Evolutionary conservation across 2,888 invertebrate species (phyloP).

Genomic region (Ceriagrion tenellum): DNA sequence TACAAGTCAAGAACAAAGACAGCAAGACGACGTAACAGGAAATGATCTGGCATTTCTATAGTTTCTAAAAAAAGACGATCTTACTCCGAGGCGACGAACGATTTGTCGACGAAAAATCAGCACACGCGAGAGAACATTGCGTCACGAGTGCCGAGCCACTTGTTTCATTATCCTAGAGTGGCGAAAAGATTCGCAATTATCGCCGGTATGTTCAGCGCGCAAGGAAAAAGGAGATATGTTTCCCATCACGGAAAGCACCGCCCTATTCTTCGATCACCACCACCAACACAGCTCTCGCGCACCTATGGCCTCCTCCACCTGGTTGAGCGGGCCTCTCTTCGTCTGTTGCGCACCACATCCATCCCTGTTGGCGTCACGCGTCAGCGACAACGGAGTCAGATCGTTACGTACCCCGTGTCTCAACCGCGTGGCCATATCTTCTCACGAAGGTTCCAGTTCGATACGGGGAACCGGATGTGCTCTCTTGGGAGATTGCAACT

Average conservation of each 20-base stretch:
- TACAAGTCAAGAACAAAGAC: background rate
- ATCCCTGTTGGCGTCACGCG: too few relatives aligned
- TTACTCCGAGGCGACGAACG: background rate
- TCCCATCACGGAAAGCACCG: background rate
- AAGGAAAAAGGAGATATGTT: background rate
- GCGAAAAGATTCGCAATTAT: constrained; percentile 13
- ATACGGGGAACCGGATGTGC: too few relatives aligned
- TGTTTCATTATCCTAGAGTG: background rate
- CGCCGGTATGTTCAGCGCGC: background rate
- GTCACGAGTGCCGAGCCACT: background rate
- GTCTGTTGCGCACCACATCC: too few relatives aligned
- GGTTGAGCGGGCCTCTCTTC: too few relatives aligned
- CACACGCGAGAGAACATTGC: background rate
- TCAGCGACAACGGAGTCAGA: too few relatives aligned
- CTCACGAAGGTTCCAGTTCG: too few relatives aligned
- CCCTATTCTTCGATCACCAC: background rate
- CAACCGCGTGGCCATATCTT: too few relatives aligned
- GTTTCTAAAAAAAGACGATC: background rate
- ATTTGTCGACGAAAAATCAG: background rate
- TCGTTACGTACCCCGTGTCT: too few relatives aligned
- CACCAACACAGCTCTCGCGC: background rate
- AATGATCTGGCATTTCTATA: background rate
- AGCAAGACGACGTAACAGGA: background rate
- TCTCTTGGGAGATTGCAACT: too few relatives aligned
- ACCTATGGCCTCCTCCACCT: too few relatives aligned